phyloP scores from a whole-genome alignment of 2,113 vertebrate genomes.

The Pteronura brasiliensis region DNA sequence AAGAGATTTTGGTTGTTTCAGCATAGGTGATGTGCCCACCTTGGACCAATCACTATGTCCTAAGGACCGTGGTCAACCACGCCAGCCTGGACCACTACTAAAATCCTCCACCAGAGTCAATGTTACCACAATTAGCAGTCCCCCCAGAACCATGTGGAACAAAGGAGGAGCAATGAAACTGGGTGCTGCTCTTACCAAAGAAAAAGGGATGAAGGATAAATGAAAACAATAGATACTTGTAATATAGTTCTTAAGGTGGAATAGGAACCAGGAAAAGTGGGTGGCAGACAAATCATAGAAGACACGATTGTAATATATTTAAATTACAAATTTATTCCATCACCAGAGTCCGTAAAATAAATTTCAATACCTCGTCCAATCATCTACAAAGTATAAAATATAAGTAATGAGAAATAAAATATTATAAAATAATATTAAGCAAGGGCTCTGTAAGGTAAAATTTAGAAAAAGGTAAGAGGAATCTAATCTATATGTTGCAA shows the following conservation, averaged over 20 bases:
- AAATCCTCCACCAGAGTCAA: background rate
- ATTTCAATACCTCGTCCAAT: background rate
- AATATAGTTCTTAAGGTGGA: background rate
- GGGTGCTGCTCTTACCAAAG: background rate
- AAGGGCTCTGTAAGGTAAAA: background rate
- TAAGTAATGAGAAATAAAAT: background rate
- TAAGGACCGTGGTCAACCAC: background rate
- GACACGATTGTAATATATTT: background rate
- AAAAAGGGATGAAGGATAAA: background rate
- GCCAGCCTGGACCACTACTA: background rate
- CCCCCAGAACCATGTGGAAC: background rate
- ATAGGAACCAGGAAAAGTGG: background rate
- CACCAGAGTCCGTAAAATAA: background rate
- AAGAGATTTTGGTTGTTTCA: background rate
- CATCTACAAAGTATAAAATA: background rate
- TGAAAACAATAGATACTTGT: background rate
- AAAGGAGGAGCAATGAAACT: background rate
- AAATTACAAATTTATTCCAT: background rate
- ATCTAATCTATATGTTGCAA: background rate
- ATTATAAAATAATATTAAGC: slow-evolving; percentile 5
- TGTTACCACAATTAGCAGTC: accelerated
- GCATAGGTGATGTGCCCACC: background rate
- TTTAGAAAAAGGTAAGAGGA: background rate
- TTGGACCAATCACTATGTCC: background rate
- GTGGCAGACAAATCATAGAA: background rate